These are phyloP conservation scores for Dorcus parallelipipedus DNA, from an alignment of 2,888 invertebrate species.

Conservation along the genomic window DNA sequence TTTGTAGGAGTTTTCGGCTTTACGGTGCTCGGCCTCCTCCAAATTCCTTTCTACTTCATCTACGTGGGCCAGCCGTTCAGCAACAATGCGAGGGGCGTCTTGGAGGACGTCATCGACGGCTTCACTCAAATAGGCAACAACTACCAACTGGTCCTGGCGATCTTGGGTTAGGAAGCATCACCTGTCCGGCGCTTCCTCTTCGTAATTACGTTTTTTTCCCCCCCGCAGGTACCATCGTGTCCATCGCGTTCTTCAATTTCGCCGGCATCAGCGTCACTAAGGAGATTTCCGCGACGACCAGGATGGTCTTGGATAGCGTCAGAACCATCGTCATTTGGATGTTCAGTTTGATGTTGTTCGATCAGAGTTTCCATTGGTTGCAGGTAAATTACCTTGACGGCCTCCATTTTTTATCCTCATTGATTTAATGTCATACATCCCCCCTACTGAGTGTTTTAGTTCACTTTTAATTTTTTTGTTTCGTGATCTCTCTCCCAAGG, in stretches of 20 bases:
- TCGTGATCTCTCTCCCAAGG: too few relatives aligned
- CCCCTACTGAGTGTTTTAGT: too few relatives aligned
- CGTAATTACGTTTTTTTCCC: conserved; percentile 2
- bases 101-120: conserved; percentile 86
- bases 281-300: conserved; percentile 86
- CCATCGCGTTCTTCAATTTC: conserved; percentile 92
- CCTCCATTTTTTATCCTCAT: not conserved
- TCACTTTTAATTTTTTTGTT: too few relatives aligned
- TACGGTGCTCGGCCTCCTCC: conserved; percentile 57
- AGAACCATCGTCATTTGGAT: conserved; percentile 89
- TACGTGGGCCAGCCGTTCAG: conserved; percentile 74
- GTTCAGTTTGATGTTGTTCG: conserved; percentile 68
- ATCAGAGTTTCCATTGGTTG: conserved; percentile 77
- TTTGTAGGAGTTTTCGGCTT: conserved; percentile 67
- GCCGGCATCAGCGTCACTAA: conserved; percentile 90
- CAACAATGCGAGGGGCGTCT: conserved; percentile 66
- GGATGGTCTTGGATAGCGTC: conserved; percentile 82
- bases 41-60: conserved; percentile 79
- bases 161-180: conserved; percentile 54
- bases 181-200: conserved; percentile 54
- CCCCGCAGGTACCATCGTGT: conserved; percentile 65
- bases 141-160: conserved; percentile 59
- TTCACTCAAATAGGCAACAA: conserved; percentile 75
- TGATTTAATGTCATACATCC: not conserved
- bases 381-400: conserved; percentile 51